Percentiles rank a stretch among this genome's conserved stretches.
phyloP scores from a whole-genome alignment of 2,888 invertebrate genomes.

The Agrotis ipsilon region DNA sequence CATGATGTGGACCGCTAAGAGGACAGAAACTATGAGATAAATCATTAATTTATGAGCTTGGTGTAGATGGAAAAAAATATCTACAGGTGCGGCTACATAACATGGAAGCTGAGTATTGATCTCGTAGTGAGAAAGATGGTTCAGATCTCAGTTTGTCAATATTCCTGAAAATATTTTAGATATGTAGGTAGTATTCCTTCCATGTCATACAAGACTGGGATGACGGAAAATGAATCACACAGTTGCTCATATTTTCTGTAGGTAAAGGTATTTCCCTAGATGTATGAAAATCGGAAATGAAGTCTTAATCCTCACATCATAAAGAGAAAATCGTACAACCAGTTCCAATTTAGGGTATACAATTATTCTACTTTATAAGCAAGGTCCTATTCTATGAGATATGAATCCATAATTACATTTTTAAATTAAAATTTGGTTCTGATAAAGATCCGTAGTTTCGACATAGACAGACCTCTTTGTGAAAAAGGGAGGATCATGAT shows the following conservation, averaged over 20 bases:
- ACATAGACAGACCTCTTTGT: background rate
- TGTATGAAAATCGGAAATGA: no score
- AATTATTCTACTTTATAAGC: no score
- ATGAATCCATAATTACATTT: conserved; percentile 4
- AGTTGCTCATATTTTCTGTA: no score
- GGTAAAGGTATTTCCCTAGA: no score
- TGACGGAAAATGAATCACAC: no score
- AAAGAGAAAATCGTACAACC: no score
- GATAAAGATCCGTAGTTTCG: background rate
- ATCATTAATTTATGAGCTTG: conserved; percentile 4
- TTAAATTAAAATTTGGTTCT: background rate
- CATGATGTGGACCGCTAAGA: conserved; percentile 11
- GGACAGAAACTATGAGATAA: conserved; percentile 29
- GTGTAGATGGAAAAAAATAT: background rate
- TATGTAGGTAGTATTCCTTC: background rate
- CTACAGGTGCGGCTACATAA: background rate
- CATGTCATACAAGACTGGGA: no score
- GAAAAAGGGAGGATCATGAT: background rate
- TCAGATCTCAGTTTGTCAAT: background rate
- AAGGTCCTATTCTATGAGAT: no score
- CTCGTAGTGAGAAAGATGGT: background rate
- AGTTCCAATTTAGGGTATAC: background rate
- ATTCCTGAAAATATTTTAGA: no score
- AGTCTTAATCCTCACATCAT: no score
- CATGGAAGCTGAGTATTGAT: conserved; percentile 38